phyloP scores from a whole-genome alignment of 2,888 invertebrate genomes.

The Rosalia funebris region DNA sequence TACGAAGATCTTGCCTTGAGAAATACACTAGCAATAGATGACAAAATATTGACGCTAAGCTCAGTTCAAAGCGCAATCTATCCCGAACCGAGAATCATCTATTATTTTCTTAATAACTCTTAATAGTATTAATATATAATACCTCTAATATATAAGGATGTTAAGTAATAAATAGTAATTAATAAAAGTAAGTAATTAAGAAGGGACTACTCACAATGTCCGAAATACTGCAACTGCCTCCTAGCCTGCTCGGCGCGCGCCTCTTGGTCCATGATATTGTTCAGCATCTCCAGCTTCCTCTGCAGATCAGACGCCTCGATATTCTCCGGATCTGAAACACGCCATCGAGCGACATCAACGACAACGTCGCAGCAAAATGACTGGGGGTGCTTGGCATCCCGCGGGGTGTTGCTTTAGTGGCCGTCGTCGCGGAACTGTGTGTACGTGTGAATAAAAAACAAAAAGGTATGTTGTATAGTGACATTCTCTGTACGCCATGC shows the following conservation, averaged over 20 bases:
- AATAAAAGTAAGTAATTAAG: no score
- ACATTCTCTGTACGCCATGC: neutral
- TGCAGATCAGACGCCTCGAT: constrained; percentile 88
- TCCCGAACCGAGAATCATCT: no score
- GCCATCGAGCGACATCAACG: no score
- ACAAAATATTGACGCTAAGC: no score
- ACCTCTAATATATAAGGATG: no score
- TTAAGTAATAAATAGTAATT: no score
- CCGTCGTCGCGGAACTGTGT: neutral
- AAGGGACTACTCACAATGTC: constrained; percentile 84
- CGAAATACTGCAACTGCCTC: constrained; percentile 82
- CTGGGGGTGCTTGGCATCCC: neutral
- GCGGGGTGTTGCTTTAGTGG: no score
- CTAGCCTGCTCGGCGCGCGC: constrained; percentile 79
- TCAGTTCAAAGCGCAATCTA: no score
- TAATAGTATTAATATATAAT: no score
- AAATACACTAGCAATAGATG: no score
- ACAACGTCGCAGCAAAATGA: neutral
- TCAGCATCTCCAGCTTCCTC: constrained; percentile 88
- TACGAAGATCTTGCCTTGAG: no score
- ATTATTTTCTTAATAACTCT: no score
- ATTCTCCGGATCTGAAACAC: constrained; percentile 82
- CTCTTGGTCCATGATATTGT: constrained; percentile 91
- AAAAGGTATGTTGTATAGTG: neutral
- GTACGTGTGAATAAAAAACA: neutral